Conservation (phyloP, 2,113 vertebrate species). For the Monarcha castaneiventris region DNA sequence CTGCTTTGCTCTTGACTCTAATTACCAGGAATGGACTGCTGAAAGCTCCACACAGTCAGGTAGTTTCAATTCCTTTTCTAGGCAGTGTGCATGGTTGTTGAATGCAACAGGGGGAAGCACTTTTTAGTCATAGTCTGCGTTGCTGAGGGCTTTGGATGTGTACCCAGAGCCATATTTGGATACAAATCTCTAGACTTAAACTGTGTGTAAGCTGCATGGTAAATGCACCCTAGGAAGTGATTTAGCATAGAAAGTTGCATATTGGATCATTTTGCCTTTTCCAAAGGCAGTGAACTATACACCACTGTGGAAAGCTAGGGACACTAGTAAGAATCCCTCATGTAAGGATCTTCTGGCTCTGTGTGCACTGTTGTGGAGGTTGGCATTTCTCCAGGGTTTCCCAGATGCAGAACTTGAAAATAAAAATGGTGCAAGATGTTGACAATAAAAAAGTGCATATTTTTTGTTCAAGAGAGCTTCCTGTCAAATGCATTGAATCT, state of each 20-base stretch:
- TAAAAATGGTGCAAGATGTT: neutral
- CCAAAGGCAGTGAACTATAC: neutral
- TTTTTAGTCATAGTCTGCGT: neutral
- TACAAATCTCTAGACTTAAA: neutral
- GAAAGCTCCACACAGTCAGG: neutral
- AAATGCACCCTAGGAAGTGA: neutral
- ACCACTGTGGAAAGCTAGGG: neutral
- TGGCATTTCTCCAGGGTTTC: neutral
- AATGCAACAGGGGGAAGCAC: neutral
- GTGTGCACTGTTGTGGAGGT: neutral
- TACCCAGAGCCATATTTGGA: neutral
- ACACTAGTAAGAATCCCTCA: neutral
- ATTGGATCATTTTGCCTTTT: neutral
- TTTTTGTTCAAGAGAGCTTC: neutral
- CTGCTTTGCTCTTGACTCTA: neutral
- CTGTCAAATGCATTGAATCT: neutral
- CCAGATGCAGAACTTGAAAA: neutral
- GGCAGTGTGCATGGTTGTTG: neutral
- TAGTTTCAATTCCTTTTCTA: neutral
- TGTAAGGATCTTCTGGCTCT: neutral
- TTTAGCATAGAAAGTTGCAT: neutral
- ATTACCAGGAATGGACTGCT: neutral
- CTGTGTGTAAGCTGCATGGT: neutral
- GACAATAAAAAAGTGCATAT: neutral
- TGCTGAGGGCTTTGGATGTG: neutral